Conservation (phyloP, 2,113 vertebrate species). For the Epinephelus cyanopodus region DNA sequence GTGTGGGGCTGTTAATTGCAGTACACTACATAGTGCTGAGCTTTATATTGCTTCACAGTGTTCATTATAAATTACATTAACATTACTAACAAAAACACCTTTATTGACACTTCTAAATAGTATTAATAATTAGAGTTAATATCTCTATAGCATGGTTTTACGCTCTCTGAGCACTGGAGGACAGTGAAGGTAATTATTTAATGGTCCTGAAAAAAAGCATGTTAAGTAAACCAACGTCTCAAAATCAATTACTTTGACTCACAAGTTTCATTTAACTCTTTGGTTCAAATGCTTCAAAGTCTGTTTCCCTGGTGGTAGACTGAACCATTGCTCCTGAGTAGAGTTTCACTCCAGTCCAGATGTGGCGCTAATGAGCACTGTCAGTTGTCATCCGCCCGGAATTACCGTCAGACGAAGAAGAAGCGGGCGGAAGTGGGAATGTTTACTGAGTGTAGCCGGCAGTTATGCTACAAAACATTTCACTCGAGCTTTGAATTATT, state of each 20-base stretch:
- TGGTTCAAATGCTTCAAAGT: too few relatives aligned
- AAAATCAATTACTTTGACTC: too few relatives aligned
- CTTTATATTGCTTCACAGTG: background rate
- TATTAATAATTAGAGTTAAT: background rate
- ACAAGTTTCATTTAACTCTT: too few relatives aligned
- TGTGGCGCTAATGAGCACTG: background rate
- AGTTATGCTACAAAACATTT: background rate
- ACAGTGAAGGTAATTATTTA: background rate
- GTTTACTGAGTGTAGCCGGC: constrained; percentile 9
- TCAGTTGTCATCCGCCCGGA: rapidly evolving
- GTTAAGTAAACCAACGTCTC: too few relatives aligned
- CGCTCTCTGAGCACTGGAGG: background rate
- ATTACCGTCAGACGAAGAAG: background rate
- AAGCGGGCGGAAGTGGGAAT: constrained; percentile 30
- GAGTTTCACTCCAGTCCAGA: background rate
- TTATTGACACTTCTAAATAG: too few relatives aligned
- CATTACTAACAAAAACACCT: background rate
- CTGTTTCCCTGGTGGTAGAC: too few relatives aligned
- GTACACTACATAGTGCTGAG: background rate
- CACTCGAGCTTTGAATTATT: background rate
- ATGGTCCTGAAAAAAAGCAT: background rate
- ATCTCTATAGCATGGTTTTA: too few relatives aligned
- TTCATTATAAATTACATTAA: background rate
- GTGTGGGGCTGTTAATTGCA: background rate
- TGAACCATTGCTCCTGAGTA: too few relatives aligned